Conservation (phyloP, 64 coral and sea anemone genomes). For the Hydrozoanthus tunicans region DNA sequence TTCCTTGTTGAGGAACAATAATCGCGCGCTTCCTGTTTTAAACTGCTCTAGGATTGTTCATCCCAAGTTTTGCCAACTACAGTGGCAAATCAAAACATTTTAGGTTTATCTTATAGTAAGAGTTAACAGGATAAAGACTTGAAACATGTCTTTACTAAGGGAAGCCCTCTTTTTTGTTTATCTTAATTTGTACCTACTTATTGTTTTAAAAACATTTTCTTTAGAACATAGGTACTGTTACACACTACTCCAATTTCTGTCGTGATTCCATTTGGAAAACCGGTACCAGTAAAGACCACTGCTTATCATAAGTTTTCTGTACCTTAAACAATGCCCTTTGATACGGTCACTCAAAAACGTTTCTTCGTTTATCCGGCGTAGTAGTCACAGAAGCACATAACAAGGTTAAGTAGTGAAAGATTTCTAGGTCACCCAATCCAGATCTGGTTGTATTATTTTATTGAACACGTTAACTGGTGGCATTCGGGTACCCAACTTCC, state of each 20-base stretch:
- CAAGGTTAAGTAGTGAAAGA: neutral
- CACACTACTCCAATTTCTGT: neutral
- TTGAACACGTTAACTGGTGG: slow-evolving; percentile 15
- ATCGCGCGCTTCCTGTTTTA: too few relatives aligned
- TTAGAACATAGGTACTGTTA: neutral
- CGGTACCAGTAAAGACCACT: neutral
- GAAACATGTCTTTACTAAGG: neutral
- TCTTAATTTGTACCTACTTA: neutral
- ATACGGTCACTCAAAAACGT: neutral
- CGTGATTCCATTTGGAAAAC: neutral
- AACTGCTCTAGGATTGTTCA: too few relatives aligned
- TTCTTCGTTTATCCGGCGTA: neutral
- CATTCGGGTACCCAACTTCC: neutral
- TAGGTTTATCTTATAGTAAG: too few relatives aligned
- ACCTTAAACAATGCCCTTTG: slow-evolving; percentile 27
- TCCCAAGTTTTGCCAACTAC: too few relatives aligned
- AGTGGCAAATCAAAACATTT: too few relatives aligned
- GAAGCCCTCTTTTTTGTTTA: neutral
- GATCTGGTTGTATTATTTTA: neutral
- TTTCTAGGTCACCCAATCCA: neutral
- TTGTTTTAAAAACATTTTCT: neutral
- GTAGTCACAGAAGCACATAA: neutral
- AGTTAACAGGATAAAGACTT: too few relatives aligned
- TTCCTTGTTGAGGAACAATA: too few relatives aligned
- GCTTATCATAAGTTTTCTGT: neutral